Conservation (phyloP, 1,140 invertebrate genomes). For the Parasteatoda tepidariorum region DNA sequence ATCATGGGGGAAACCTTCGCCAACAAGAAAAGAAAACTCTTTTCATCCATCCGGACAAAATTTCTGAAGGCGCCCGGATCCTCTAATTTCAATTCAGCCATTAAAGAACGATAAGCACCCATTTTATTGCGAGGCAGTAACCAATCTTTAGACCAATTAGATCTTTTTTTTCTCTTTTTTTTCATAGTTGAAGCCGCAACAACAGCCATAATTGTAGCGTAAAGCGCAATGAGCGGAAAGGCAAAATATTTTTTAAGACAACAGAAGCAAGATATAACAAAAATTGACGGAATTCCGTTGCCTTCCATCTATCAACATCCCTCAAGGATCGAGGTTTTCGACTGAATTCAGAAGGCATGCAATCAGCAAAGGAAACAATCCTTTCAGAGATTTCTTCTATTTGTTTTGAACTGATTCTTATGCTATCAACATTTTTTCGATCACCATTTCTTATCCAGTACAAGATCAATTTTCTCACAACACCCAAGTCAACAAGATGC, state of each 20-base stretch:
- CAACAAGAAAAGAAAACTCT: too few relatives aligned
- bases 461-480: not conserved
- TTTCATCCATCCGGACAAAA: too few relatives aligned
- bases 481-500: not conserved
- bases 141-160: too few relatives aligned
- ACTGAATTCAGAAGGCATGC: not conserved
- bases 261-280: not conserved
- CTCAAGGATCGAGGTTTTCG: slow-evolving; percentile 12
- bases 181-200: too few relatives aligned
- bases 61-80: too few relatives aligned
- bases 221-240: too few relatives aligned
- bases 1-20: too few relatives aligned
- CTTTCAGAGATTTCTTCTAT: not conserved
- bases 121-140: too few relatives aligned
- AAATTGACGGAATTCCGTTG: slow-evolving; percentile 20
- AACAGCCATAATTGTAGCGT: too few relatives aligned
- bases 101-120: too few relatives aligned
- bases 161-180: too few relatives aligned
- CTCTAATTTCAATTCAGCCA: too few relatives aligned
- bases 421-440: not conserved
- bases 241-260: slow-evolving; percentile 1
- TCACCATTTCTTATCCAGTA: not conserved
- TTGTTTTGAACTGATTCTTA: not conserved
- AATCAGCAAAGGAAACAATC: not conserved
- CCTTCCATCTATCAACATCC: slow-evolving; percentile 17